phyloP scores from a whole-genome alignment of 2,797 vertebrate genomes.

The Spinibarbus caldwelli region DNA sequence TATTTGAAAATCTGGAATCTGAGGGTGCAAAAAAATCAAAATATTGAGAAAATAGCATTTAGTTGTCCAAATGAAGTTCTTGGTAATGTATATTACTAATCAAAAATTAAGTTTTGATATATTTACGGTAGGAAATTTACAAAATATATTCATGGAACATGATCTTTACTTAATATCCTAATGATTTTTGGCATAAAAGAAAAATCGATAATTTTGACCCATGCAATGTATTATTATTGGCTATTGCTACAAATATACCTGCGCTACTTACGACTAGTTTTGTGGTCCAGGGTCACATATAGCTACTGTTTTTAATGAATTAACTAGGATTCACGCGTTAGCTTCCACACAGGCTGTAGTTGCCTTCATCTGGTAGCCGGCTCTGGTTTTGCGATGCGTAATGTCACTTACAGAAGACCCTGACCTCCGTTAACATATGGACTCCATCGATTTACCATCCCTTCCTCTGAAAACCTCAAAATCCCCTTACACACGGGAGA shows the following conservation, averaged over 20 bases:
- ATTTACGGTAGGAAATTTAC: neutral
- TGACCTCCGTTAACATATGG: conserved; percentile 62
- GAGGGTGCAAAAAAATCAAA: neutral
- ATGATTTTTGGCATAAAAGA: neutral
- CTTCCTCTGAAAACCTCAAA: conserved; percentile 52
- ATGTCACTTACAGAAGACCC: conserved; percentile 60
- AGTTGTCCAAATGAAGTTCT: neutral
- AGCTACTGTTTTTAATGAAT: neutral
- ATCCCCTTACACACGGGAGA: conserved; percentile 53
- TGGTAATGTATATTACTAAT: neutral
- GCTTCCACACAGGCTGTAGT: conserved; percentile 46
- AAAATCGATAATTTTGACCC: neutral
- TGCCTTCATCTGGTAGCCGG: conserved; percentile 57
- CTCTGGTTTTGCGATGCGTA: conserved; percentile 53
- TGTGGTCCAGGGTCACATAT: neutral
- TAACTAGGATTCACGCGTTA: conserved; percentile 50
- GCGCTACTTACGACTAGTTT: neutral
- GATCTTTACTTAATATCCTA: neutral
- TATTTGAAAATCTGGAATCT: neutral
- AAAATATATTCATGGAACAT: too few relatives aligned
- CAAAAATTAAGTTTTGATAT: neutral
- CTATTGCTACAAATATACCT: neutral
- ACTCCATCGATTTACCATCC: conserved; percentile 59
- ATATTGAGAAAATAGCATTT: too few relatives aligned
- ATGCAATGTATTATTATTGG: neutral